Percentiles rank a stretch among this genome's conserved stretches.
phyloP scores from a whole-genome alignment of 2,113 vertebrate species.

The Macquaria ambigua region DNA sequence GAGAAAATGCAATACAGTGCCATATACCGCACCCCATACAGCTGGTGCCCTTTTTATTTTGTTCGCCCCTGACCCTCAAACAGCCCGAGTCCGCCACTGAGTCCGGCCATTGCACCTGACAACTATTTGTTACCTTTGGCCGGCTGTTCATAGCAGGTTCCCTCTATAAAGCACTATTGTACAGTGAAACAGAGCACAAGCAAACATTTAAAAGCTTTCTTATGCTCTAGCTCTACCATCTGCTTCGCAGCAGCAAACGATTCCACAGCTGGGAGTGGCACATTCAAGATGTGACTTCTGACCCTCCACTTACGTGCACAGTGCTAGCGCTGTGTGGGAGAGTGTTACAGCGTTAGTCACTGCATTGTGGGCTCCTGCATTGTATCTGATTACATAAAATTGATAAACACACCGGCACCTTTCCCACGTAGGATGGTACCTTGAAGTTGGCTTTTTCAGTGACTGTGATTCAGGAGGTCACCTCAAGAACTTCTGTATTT shows the following conservation, averaged over 20 bases:
- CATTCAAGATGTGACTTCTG: slow-evolving; percentile 55
- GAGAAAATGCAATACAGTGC: no score
- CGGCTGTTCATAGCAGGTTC: slow-evolving; percentile 18
- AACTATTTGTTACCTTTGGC: slow-evolving; percentile 47
- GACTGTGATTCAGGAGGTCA: slow-evolving; percentile 35
- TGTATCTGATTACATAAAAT: slow-evolving; percentile 54
- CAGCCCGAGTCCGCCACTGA: no score
- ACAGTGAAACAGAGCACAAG: slow-evolving; percentile 20
- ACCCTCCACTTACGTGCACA: slow-evolving; percentile 27
- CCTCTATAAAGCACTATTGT: not conserved
- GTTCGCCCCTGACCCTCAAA: no score
- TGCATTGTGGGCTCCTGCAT: slow-evolving; percentile 37
- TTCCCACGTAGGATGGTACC: slow-evolving; percentile 35
- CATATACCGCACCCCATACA: no score
- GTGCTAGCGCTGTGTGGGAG: slow-evolving; percentile 43
- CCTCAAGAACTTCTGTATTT: slow-evolving; percentile 34
- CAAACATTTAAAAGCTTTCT: slow-evolving; percentile 29
- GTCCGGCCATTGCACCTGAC: not conserved
- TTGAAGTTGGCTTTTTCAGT: slow-evolving; percentile 25
- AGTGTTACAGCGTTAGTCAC: slow-evolving; percentile 46
- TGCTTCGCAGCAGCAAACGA: slow-evolving; percentile 28
- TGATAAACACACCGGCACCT: slow-evolving; percentile 36
- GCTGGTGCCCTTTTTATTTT: no score
- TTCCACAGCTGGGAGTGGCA: slow-evolving; percentile 52
- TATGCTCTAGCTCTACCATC: not conserved